Evolutionary conservation across 2,113 vertebrate genomes (phyloP).

Genomic region (Hoplias malabaricus): DNA sequence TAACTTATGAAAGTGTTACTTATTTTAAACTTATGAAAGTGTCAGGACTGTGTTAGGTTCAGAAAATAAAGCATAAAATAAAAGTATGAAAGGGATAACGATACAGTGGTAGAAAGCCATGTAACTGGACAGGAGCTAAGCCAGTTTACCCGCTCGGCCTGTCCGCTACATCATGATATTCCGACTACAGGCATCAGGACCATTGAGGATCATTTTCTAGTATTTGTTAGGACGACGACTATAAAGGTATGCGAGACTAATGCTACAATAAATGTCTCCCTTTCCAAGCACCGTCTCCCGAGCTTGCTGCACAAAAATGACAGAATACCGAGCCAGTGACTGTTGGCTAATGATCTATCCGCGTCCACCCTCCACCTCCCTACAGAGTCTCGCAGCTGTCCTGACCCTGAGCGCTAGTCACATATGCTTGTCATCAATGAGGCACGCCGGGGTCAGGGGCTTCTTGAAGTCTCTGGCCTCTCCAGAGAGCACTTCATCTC

Average conservation of each 20-base stretch:
- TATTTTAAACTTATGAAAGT: too few relatives aligned
- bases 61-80: too few relatives aligned
- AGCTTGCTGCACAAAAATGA: slow-evolving; percentile 43
- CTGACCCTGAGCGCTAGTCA: slow-evolving; percentile 67
- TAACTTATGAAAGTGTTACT: too few relatives aligned
- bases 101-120: too few relatives aligned
- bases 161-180: too few relatives aligned
- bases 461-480: slow-evolving; percentile 74
- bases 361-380: neutral
- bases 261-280: neutral
- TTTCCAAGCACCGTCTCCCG: neutral
- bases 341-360: slow-evolving; percentile 22
- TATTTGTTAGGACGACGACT: neutral
- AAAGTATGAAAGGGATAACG: too few relatives aligned
- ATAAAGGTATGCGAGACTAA: neutral
- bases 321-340: neutral
- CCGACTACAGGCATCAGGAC: too few relatives aligned
- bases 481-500: slow-evolving; percentile 73
- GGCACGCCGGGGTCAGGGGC: slow-evolving; percentile 73
- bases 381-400: slow-evolving; percentile 71
- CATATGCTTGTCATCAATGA: slow-evolving; percentile 79
- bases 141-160: too few relatives aligned
- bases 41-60: too few relatives aligned
- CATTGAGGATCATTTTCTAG: too few relatives aligned
- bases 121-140: too few relatives aligned